Base-by-base conservation (phyloP, 2,888 invertebrate species). In the Lamellibrachia columna region DNA sequence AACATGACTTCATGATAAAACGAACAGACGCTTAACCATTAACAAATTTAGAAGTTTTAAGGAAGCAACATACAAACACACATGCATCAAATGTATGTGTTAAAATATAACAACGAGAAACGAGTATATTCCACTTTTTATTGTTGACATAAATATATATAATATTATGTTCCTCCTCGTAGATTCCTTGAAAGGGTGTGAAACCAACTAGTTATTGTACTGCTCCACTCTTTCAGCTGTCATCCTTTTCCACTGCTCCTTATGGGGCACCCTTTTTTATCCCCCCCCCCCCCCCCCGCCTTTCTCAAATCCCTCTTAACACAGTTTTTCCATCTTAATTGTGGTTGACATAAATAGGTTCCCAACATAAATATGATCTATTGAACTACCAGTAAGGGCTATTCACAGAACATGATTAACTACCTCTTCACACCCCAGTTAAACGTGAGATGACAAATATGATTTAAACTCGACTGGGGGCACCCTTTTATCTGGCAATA, bases 371-470 rank as follows among this genome's bases (percentile, higher is more conserved):
- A 22, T 75, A 6, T 75, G 15, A 75, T 75, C 75, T 22, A 22
- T n/a, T 22, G 22, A 11, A 75, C n/a, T 11, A 75, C 40, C 40
- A 40, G 40, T 40, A 75, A n/a, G 75, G 75, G 22, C 22, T 22
- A 75, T 75, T 75, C 75, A 75, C 6, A n/a, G 22, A 75, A 6
- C 6, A 75, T 75, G 75, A 75, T 75, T 75, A 75, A 75, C 75
- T 75, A 22, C 75, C 22, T 22, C n/a, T 22, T 75, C 75, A 75
- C 75, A 75, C 75, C 75, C 2, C 0, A 75, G 75, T 75, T 75
- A 75, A 75, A 75, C 15, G 75, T 75, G 75, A 75, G 75, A 75
- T 75, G 75, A 75, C 75, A 75, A 75, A 75, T 75, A 75, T 75
- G 75, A 75, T 75, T n/a, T 22, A n/a, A 22, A 3, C 75, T 75